Conservation (phyloP, 2,113 vertebrate genomes). For the Arvicanthis niloticus region DNA sequence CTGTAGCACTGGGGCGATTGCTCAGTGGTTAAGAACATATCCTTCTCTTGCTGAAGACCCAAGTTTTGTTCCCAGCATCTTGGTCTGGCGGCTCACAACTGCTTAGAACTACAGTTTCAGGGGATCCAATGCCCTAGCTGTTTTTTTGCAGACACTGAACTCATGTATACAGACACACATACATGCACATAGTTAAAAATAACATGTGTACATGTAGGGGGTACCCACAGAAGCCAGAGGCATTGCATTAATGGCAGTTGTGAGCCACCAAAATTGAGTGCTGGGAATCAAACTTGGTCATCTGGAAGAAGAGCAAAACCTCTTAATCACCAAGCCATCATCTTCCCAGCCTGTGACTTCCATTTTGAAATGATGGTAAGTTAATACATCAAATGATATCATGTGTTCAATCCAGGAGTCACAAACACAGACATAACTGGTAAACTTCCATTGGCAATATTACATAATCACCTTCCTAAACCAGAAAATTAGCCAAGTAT, state of each 20-base stretch:
- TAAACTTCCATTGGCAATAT: constrained; percentile 17
- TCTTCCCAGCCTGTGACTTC: not conserved
- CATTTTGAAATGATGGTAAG: constrained; percentile 23
- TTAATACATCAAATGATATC: constrained; percentile 18
- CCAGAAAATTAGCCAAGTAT: not conserved
- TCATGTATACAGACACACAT: not conserved
- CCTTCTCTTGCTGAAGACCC: not conserved
- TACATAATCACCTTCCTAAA: constrained; percentile 60
- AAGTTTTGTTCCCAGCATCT: not conserved
- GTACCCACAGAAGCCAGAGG: not conserved
- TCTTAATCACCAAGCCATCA: not conserved
- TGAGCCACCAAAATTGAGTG: not conserved
- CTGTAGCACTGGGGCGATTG: not conserved
- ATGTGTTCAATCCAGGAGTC: not conserved
- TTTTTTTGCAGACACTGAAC: too few relatives aligned
- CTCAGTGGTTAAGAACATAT: not conserved
- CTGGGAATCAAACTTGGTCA: not conserved
- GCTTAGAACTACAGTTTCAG: not conserved
- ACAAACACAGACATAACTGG: not conserved
- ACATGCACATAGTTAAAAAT: not conserved
- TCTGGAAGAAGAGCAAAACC: not conserved
- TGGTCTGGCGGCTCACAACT: not conserved
- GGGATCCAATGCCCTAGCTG: not conserved
- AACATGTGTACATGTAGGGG: not conserved
- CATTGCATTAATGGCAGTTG: not conserved